Conservation (phyloP, 1,140 invertebrate species). For the Gonioctena quinquepunctata region DNA sequence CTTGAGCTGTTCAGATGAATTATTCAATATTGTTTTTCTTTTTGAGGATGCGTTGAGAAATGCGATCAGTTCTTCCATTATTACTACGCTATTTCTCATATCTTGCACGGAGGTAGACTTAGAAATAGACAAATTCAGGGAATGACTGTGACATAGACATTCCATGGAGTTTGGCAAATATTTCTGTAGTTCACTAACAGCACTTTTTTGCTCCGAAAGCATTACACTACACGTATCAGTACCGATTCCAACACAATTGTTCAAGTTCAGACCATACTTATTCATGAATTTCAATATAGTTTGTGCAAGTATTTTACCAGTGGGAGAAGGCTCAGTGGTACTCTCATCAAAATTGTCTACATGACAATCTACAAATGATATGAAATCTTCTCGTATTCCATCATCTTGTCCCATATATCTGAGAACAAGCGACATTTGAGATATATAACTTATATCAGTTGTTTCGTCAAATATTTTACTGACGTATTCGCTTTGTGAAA, state of each 20-base stretch:
- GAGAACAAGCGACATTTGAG: background rate
- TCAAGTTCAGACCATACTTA: background rate
- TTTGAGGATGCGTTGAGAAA: constrained; percentile 43
- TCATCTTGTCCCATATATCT: constrained; percentile 2
- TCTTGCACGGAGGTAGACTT: constrained; percentile 26
- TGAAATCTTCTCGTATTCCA: constrained; percentile 6
- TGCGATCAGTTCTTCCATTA: constrained; percentile 30
- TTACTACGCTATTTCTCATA: constrained; percentile 30
- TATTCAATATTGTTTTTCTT: no score
- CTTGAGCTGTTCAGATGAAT: no score
- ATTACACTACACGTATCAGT: constrained; percentile 41
- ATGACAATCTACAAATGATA: constrained; percentile 3
- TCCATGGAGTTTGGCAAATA: constrained; percentile 24
- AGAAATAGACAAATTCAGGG: constrained; percentile 37
- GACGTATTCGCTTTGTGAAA: no score
- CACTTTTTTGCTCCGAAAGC: constrained; percentile 34
- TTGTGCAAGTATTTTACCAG: background rate
- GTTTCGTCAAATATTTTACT: constrained; percentile 16
- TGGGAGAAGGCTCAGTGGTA: background rate
- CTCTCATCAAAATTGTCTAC: constrained; percentile 1
- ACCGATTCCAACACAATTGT: background rate
- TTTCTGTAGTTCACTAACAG: constrained; percentile 26
- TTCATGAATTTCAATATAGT: constrained; percentile 19
- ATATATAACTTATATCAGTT: background rate
- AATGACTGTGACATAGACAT: constrained; percentile 40